A percentile compares a stretch with the other conserved stretches of the same genome.
Evolutionary conservation across 2,797 vertebrate genomes (phyloP).

Genomic region (Ceyx erithaca): DNA sequence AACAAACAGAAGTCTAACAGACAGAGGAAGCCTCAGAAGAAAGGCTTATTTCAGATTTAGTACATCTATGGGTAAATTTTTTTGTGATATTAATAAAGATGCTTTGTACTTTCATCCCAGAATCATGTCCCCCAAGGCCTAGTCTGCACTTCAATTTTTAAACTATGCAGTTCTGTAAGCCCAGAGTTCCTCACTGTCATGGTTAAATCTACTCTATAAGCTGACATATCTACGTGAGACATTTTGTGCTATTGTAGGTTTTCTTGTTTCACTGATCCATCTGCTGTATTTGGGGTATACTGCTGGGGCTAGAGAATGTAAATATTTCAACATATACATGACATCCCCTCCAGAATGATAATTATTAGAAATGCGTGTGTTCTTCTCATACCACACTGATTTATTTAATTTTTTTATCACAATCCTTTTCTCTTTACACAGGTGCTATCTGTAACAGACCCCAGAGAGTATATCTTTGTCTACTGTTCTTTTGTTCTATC

Average conservation of each 20-base stretch:
- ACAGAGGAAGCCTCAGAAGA: neutral
- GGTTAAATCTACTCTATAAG: neutral
- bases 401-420: neutral
- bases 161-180: neutral
- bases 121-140: neutral
- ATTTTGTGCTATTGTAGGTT: neutral
- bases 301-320: neutral
- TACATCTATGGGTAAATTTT: neutral
- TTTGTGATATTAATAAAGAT: slow-evolving; percentile 11
- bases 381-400: fast-evolving
- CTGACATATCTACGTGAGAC: neutral
- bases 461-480: neutral
- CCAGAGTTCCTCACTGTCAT: neutral
- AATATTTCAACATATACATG: neutral
- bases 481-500: neutral
- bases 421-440: neutral
- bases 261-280: neutral
- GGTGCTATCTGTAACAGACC: neutral
- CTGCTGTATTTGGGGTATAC: neutral
- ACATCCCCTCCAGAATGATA: neutral
- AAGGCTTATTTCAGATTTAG: slow-evolving; percentile 34
- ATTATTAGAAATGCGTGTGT: fast-evolving
- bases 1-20: slow-evolving; percentile 34
- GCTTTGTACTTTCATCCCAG: slow-evolving; percentile 20
- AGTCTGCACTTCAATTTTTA: neutral